Evolutionary conservation across 2,888 invertebrate species (phyloP).

Genomic region (Scaptomyza cyrtandrae): DNA sequence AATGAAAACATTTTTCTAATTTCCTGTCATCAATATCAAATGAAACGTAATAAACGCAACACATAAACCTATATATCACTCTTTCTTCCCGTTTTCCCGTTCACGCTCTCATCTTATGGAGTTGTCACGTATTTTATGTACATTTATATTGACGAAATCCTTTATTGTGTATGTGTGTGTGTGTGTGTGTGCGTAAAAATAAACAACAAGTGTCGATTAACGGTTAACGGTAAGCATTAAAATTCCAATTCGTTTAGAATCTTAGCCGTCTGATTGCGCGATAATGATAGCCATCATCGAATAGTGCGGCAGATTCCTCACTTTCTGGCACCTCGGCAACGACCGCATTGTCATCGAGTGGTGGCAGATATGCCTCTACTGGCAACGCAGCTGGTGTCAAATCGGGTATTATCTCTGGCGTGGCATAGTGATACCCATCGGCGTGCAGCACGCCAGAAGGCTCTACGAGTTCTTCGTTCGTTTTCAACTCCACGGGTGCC

Average conservation of each 20-base stretch:
- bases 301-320: conserved; percentile 59
- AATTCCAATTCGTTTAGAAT: conserved; percentile 27
- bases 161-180: conserved; percentile 45
- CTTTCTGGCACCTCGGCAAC: conserved; percentile 51
- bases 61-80: conserved; percentile 12
- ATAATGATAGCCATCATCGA: conserved; percentile 79
- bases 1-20: conserved; percentile 78
- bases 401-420: conserved; percentile 68
- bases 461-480: conserved; percentile 52
- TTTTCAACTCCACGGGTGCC: conserved; percentile 37
- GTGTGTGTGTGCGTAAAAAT: conserved; percentile 46
- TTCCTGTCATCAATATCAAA: conserved; percentile 80
- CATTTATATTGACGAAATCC: neutral
- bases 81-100: neutral
- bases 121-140: conserved; percentile 20
- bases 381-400: conserved; percentile 40
- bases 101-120: conserved; percentile 41
- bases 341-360: conserved; percentile 59
- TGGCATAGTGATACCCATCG: conserved; percentile 78
- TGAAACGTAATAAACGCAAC: conserved; percentile 64
- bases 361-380: conserved; percentile 70
- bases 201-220: conserved; percentile 57
- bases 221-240: conserved; percentile 41
- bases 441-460: conserved; percentile 53
- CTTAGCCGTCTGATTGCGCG: conserved; percentile 67